Percentiles rank a stretch among this genome's conserved stretches.
Evolutionary conservation across 2,797 vertebrate genomes (phyloP).

Genomic region (Cercopithecus neglectus): DNA sequence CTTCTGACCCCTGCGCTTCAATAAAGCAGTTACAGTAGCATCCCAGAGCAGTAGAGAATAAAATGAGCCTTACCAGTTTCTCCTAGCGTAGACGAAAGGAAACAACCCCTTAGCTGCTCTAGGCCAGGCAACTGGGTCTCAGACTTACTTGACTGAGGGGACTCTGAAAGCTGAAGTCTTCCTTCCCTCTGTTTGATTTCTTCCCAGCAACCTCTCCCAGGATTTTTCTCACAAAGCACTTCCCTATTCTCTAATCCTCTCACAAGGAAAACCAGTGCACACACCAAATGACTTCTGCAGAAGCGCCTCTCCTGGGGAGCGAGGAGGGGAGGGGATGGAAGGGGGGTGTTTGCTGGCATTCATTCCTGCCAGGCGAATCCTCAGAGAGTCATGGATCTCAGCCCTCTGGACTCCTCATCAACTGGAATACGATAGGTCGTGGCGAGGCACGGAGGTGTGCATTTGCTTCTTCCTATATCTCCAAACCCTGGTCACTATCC

Average conservation of each 20-base stretch:
- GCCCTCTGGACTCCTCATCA: background rate
- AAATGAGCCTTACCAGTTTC: constrained; percentile 85
- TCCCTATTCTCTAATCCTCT: constrained; percentile 84
- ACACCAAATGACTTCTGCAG: constrained; percentile 84
- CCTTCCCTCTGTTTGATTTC: constrained; percentile 79
- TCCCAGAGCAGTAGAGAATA: constrained; percentile 69
- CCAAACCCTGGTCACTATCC: background rate
- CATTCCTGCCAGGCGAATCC: constrained; percentile 71
- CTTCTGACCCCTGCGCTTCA: constrained; percentile 56
- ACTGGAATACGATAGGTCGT: background rate
- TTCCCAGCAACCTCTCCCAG: constrained; percentile 82
- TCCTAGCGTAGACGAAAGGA: constrained; percentile 78
- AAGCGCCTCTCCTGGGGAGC: constrained; percentile 78
- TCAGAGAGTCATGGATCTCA: constrained; percentile 38
- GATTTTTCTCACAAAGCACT: constrained; percentile 86
- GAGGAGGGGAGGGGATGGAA: constrained; percentile 44
- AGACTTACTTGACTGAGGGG: constrained; percentile 80
- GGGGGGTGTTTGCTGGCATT: constrained; percentile 65
- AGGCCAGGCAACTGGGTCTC: constrained; percentile 77
- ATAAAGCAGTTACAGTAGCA: constrained; percentile 78
- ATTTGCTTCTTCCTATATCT: background rate
- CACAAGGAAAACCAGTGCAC: constrained; percentile 78
- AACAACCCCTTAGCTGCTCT: constrained; percentile 79
- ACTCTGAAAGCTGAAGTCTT: constrained; percentile 80
- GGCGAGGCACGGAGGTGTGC: background rate